These are phyloP conservation scores for Sinocyclocheilus anshuiensis DNA, from an alignment of 2,113 vertebrate species.

Conservation along the genomic window DNA sequence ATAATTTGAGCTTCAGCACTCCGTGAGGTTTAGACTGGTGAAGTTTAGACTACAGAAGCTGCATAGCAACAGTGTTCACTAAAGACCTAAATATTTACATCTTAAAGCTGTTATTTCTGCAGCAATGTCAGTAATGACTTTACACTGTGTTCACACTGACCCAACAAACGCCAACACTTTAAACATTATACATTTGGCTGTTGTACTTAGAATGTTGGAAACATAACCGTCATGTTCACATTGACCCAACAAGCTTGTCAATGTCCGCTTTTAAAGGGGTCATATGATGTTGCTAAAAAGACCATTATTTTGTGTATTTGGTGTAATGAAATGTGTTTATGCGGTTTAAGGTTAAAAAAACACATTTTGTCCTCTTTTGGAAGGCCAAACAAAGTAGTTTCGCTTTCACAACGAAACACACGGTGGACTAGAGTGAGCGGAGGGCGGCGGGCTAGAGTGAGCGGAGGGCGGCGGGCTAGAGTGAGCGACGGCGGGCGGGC, in stretches of 20 bases:
- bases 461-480: too few species aligned
- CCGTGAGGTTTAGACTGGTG: conserved; percentile 37
- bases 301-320: too few species aligned
- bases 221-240: not conserved
- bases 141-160: not conserved
- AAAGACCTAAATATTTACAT: conserved; percentile 50
- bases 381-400: too few species aligned
- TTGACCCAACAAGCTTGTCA: not conserved
- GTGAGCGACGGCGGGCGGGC: too few species aligned
- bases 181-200: not conserved
- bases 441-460: too few species aligned
- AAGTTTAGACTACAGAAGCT: conserved; percentile 47
- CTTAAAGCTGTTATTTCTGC: conserved; percentile 24
- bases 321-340: too few species aligned
- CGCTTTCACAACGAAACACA: too few species aligned
- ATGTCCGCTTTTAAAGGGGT: too few species aligned
- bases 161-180: not conserved
- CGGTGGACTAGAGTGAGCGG: too few species aligned
- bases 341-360: too few species aligned
- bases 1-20: conserved; percentile 53
- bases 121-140: conserved; percentile 28
- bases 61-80: conserved; percentile 46
- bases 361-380: too few species aligned
- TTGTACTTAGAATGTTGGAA: not conserved
- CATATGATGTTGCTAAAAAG: too few species aligned